Conservation (phyloP, 2,888 invertebrate species). For the Ectemnius cavifrons region DNA sequence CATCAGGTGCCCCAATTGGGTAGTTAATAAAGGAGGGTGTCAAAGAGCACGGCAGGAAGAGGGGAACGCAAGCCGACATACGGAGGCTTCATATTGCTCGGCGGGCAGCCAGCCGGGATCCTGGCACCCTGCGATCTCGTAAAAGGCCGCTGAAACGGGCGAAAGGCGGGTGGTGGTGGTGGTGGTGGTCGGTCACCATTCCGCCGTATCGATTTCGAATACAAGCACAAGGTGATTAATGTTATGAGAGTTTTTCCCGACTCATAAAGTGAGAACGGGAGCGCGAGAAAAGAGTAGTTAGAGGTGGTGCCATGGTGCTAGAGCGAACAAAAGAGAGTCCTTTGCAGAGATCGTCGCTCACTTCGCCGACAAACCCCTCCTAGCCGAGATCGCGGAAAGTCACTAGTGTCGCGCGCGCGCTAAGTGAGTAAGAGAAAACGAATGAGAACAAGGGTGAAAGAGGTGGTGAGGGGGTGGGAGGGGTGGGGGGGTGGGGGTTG, state of each 20-base stretch:
- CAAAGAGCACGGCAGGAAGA: too few species aligned
- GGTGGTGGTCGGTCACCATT: too few species aligned
- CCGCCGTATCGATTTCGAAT: conserved; percentile 68
- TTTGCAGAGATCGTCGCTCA: conserved; percentile 42
- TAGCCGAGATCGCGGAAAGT: not conserved
- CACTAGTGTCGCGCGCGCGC: not conserved
- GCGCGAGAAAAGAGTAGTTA: conserved; percentile 38
- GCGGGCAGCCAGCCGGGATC: too few species aligned
- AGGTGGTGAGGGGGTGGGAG: not conserved
- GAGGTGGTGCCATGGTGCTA: conserved; percentile 52
- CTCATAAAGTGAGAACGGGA: conserved; percentile 72
- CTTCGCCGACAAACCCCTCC: not conserved
- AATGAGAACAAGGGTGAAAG: too few species aligned
- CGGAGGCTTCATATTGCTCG: too few species aligned
- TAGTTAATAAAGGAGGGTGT: too few species aligned
- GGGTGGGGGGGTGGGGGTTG: not conserved
- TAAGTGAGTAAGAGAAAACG: not conserved
- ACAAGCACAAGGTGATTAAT: conserved; percentile 73
- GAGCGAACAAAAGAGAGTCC: conserved; percentile 26
- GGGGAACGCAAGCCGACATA: too few species aligned
- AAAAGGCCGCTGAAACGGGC: too few species aligned
- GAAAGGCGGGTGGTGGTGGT: too few species aligned
- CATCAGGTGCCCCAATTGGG: too few species aligned
- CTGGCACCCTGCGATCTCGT: too few species aligned
- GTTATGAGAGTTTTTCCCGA: conserved; percentile 75